Conservation (phyloP, 2,888 invertebrate species). For the Folsomia manolachei region DNA sequence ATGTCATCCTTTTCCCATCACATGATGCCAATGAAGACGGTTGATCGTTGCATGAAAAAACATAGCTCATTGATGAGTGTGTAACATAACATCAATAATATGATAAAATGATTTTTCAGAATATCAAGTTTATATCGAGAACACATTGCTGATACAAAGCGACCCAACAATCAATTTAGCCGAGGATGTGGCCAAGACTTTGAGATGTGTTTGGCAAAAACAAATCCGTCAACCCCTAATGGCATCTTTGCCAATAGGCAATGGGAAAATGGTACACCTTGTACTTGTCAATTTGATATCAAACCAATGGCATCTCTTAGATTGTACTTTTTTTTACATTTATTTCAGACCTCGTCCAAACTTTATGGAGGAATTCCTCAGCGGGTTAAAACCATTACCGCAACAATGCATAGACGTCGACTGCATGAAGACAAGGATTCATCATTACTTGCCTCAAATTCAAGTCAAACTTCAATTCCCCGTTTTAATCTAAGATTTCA, state of each 20-base stretch:
- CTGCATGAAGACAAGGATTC: background rate
- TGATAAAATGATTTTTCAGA: constrained; percentile 6
- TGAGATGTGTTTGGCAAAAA: constrained; percentile 50
- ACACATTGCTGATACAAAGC: constrained; percentile 49
- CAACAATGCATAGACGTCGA: background rate
- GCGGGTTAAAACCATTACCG: background rate
- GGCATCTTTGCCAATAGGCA: constrained; percentile 41
- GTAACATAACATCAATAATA: no score
- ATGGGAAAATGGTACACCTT: constrained; percentile 4
- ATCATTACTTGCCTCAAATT: background rate
- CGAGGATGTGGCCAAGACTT: constrained; percentile 47
- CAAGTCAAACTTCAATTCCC: background rate
- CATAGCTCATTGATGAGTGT: background rate
- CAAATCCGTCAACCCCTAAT: constrained; percentile 44
- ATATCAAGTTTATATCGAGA: constrained; percentile 49
- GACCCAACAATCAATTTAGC: constrained; percentile 49
- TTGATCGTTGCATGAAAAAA: background rate
- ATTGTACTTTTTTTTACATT: background rate
- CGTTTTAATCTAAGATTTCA: background rate
- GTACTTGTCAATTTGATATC: no score
- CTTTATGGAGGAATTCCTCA: background rate
- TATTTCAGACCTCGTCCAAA: no score
- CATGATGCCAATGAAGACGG: background rate
- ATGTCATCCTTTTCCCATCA: background rate
- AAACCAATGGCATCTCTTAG: no score